Conservation (phyloP, 2,888 invertebrate species). For the Drosophila paracracens region DNA sequence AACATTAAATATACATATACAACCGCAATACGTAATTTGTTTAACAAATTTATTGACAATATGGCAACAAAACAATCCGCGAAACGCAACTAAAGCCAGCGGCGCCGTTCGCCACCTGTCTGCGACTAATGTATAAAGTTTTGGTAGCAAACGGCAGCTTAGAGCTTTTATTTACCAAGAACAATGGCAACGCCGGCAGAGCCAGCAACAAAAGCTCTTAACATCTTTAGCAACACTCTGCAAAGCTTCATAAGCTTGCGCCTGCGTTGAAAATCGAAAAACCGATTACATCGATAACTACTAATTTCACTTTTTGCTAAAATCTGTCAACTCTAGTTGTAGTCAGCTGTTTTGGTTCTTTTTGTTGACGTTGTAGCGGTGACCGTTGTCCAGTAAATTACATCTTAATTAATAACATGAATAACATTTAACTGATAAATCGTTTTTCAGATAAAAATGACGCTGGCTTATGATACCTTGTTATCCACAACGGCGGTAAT, state of each 20-base stretch:
- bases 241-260: constrained; percentile 18
- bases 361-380: constrained; percentile 77
- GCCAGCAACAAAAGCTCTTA: constrained; percentile 16
- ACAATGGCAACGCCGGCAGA: constrained; percentile 1
- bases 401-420: constrained; percentile 14
- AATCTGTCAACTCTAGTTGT: constrained; percentile 29
- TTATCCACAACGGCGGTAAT: constrained; percentile 88
- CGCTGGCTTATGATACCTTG: constrained; percentile 73
- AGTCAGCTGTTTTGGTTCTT: constrained; percentile 66
- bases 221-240: neutral
- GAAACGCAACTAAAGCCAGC: constrained; percentile 2
- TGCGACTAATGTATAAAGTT: constrained; percentile 31
- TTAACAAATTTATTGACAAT: constrained; percentile 33
- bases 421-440: constrained; percentile 9
- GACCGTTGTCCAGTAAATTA: constrained; percentile 18
- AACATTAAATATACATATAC: constrained; percentile 8
- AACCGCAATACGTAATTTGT: constrained; percentile 26
- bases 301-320: neutral
- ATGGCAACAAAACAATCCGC: neutral
- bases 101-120: constrained; percentile 27
- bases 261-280: constrained; percentile 27
- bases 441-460: constrained; percentile 33
- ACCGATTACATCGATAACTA: constrained; percentile 11
- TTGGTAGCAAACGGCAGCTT: constrained; percentile 44
- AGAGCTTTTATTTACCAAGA: constrained; percentile 39